Conservation (phyloP, 2,113 vertebrate genomes). For the Plecturocebus donacophilus region DNA sequence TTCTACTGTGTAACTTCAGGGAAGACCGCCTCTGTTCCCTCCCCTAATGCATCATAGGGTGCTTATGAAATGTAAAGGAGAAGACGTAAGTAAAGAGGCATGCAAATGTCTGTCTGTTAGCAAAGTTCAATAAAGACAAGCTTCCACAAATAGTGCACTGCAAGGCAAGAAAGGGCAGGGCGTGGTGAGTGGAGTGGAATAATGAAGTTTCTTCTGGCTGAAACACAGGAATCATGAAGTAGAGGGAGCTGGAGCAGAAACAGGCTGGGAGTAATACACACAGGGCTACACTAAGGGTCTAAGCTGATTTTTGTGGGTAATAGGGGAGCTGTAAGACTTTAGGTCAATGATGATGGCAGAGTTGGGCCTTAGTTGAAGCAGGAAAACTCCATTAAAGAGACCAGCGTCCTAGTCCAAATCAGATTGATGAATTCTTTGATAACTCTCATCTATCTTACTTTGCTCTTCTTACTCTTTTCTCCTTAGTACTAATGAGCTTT, state of each 20-base stretch:
- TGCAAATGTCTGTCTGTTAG: not conserved
- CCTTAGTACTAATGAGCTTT: not conserved
- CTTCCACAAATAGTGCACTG: not conserved
- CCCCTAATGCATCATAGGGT: not conserved
- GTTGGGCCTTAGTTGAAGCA: not conserved
- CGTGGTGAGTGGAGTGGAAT: not conserved
- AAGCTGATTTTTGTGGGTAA: not conserved
- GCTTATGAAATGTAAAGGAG: not conserved
- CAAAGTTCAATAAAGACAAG: not conserved
- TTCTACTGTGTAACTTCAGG: not conserved
- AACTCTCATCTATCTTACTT: accelerated
- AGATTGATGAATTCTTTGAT: not conserved
- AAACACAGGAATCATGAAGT: not conserved
- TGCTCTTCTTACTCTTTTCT: too few species aligned
- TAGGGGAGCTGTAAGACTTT: accelerated
- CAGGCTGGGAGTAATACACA: too few species aligned
- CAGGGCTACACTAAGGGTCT: too few species aligned
- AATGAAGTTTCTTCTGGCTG: not conserved
- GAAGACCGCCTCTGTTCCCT: not conserved
- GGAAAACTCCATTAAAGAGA: not conserved
- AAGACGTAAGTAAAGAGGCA: not conserved
- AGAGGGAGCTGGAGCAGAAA: not conserved
- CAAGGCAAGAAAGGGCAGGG: not conserved
- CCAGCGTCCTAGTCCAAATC: accelerated
- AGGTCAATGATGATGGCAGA: not conserved